These are phyloP conservation scores for Eupithecia subumbrata DNA, from an alignment of 2,888 invertebrate genomes.

Conservation along the genomic window DNA sequence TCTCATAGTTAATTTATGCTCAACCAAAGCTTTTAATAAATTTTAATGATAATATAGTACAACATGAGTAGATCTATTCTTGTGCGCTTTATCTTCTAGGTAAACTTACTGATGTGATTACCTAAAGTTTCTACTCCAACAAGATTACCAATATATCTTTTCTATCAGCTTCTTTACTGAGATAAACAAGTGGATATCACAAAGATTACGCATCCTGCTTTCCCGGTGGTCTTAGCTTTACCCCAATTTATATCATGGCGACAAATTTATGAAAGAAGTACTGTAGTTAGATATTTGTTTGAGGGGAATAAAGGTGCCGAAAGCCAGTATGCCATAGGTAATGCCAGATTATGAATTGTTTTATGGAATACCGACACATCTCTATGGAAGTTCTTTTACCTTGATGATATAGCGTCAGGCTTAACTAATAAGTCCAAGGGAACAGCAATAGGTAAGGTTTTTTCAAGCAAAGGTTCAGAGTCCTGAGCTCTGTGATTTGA, in stretches of 20 bases:
- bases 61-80: conserved; percentile 27
- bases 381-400: neutral
- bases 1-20: no score
- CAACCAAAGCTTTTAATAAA: neutral
- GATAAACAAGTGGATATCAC: conserved; percentile 65
- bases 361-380: neutral
- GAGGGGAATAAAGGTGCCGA: conserved; percentile 51
- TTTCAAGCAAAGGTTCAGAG: neutral
- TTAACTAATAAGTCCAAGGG: neutral
- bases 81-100: conserved; percentile 16
- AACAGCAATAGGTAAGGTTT: neutral
- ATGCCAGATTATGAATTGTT: neutral
- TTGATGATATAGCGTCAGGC: neutral
- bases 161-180: conserved; percentile 36
- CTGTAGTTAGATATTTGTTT: conserved; percentile 57
- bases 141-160: conserved; percentile 59
- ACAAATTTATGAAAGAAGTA: conserved; percentile 74
- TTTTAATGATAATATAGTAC: neutral
- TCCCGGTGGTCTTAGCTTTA: conserved; percentile 76
- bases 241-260: conserved; percentile 70
- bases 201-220: conserved; percentile 76
- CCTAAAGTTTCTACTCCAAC: conserved; percentile 53
- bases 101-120: conserved; percentile 4
- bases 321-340: neutral
- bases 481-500: no score